Conservation (phyloP, 2,888 invertebrate genomes). For the Smittia sp. region DNA sequence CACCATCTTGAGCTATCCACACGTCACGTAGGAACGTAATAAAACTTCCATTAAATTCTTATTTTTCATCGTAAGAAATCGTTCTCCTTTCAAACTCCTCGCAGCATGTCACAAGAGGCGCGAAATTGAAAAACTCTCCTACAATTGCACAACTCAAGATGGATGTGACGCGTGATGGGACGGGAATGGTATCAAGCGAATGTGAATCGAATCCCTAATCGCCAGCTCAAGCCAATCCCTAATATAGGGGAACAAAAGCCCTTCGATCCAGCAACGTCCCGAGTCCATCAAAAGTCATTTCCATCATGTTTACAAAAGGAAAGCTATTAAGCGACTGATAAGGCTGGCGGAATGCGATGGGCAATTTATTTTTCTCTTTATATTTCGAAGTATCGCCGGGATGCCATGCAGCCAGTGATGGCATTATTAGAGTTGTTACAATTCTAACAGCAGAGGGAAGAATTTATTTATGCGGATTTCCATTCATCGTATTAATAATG, state of each 20-base stretch:
- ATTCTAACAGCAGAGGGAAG: background rate
- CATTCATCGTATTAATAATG: conserved; percentile 23
- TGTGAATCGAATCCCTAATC: conserved; percentile 19
- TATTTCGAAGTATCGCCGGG: background rate
- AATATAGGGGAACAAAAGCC: background rate
- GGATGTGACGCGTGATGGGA: background rate
- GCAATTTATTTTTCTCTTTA: conserved; percentile 1
- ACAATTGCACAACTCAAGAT: conserved; percentile 21
- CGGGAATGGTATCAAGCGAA: background rate
- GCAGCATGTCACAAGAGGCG: conserved; percentile 18
- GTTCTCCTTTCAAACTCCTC: background rate
- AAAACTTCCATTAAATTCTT: conserved; percentile 41
- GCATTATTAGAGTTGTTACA: background rate
- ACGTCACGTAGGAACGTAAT: conserved; percentile 39
- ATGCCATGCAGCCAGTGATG: background rate
- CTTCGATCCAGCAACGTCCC: background rate
- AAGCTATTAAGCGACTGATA: conserved; percentile 15
- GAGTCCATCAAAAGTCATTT: conserved; percentile 19
- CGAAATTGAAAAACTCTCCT: conserved; percentile 4
- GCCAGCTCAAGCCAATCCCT: background rate
- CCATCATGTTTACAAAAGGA: conserved; percentile 17
- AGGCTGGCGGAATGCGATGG: background rate
- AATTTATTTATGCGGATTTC: background rate
- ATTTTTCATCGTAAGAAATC: conserved; percentile 30
- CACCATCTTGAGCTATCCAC: conserved; percentile 33